Evolutionary conservation across 1,140 invertebrate species (phyloP).

Genomic region (Apis cerana): DNA sequence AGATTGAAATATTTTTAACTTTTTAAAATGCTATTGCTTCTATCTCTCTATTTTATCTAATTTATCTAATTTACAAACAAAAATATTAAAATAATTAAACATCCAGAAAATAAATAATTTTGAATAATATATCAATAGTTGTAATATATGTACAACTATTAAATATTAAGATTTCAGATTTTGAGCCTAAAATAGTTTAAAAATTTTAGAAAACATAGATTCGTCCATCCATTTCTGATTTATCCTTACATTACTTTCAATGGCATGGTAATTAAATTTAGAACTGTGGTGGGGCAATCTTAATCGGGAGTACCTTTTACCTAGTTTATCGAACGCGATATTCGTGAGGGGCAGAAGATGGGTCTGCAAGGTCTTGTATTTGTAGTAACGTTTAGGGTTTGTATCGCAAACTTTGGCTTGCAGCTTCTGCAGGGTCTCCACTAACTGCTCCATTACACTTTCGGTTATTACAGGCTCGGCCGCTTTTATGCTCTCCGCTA

Average conservation of each 20-base stretch:
- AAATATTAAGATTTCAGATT: no score
- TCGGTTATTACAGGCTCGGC: conserved; percentile 82
- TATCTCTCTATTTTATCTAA: no score
- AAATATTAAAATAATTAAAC: no score
- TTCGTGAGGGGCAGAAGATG: conserved; percentile 91
- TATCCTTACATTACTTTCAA: background rate
- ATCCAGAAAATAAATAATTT: no score
- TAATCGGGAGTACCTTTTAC: conserved; percentile 75
- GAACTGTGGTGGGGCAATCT: conserved; percentile 16
- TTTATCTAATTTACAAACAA: no score
- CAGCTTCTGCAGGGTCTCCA: conserved; percentile 81
- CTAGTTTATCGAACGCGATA: conserved; percentile 84
- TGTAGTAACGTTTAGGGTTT: conserved; percentile 84
- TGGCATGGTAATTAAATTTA: conserved; percentile 12
- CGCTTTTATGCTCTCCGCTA: conserved; percentile 80
- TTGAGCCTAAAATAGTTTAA: background rate
- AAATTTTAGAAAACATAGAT: no score
- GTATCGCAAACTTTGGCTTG: conserved; percentile 81
- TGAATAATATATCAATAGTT: no score
- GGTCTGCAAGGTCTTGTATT: conserved; percentile 86
- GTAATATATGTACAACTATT: no score
- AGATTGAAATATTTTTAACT: no score
- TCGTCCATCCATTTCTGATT: background rate
- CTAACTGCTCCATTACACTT: conserved; percentile 82
- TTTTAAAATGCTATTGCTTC: no score